Conservation (phyloP, 1,140 invertebrate species). For the Globodera ellingtonae region DNA sequence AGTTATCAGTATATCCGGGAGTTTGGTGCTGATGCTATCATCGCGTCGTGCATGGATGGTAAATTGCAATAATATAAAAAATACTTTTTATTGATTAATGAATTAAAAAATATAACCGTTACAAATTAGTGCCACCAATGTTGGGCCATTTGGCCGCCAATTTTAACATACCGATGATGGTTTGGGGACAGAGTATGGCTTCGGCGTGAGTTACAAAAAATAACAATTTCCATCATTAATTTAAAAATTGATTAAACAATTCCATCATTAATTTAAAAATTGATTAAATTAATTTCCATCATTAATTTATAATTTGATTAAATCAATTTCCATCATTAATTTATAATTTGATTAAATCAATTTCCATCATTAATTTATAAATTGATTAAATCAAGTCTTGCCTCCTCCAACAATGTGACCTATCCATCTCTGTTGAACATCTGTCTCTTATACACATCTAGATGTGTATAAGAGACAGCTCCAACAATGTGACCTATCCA, state of each 20-base stretch:
- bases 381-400: background rate
- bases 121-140: background rate
- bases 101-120: background rate
- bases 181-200: background rate
- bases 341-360: background rate
- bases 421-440: background rate
- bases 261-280: background rate
- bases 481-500: background rate
- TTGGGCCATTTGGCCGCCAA: background rate
- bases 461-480: too few species aligned
- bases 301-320: too few species aligned
- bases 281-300: background rate
- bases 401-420: background rate
- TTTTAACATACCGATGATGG: background rate
- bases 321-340: background rate
- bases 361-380: background rate
- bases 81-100: background rate
- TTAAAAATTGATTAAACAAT: background rate
- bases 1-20: background rate
- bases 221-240: background rate
- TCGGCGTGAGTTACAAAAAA: background rate
- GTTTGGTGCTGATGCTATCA: background rate
- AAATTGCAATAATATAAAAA: background rate
- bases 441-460: too few species aligned
- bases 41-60: background rate